A percentile compares a stretch with the other conserved stretches of the same genome.
Conservation (phyloP, 1,140 invertebrate species). For the Probaryconus sp. region DNA sequence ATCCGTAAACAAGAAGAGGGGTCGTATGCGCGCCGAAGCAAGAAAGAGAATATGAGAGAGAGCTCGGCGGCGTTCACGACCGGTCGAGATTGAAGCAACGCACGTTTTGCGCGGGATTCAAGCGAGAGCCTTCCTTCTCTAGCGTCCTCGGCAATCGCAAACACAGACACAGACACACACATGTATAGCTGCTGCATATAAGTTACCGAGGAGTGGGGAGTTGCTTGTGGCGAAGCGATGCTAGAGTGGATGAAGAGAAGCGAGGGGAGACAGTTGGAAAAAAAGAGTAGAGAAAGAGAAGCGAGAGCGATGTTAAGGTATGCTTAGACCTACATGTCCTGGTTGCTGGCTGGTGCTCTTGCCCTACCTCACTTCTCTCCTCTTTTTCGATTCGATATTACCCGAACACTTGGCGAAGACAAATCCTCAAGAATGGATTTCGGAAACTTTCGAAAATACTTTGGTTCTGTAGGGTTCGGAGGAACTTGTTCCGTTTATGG, state of each 20-base stretch:
- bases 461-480: too few relatives aligned
- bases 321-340: slow-evolving; percentile 46
- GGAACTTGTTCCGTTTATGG: slow-evolving; percentile 10
- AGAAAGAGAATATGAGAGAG: not conserved
- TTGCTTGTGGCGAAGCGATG: too few relatives aligned
- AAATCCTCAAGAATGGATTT: too few relatives aligned
- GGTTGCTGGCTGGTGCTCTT: slow-evolving; percentile 48
- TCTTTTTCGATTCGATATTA: not conserved
- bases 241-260: too few relatives aligned
- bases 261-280: not conserved
- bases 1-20: slow-evolving; percentile 1
- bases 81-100: slow-evolving; percentile 33
- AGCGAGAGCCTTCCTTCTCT: slow-evolving; percentile 20
- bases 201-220: slow-evolving; percentile 20
- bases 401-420: slow-evolving; percentile 1
- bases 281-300: not conserved
- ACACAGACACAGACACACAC: too few relatives aligned
- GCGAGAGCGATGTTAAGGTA: slow-evolving; percentile 12
- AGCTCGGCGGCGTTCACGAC: slow-evolving; percentile 27
- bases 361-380: slow-evolving; percentile 42
- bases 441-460: not conserved
- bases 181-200: slow-evolving; percentile 27
- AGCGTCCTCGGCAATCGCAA: slow-evolving; percentile 11
- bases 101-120: slow-evolving; percentile 43
- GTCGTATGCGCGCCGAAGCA: slow-evolving; percentile 30